These are phyloP conservation scores for Chironomus tentans DNA, from an alignment of 2,888 invertebrate genomes.

Conservation along the genomic window DNA sequence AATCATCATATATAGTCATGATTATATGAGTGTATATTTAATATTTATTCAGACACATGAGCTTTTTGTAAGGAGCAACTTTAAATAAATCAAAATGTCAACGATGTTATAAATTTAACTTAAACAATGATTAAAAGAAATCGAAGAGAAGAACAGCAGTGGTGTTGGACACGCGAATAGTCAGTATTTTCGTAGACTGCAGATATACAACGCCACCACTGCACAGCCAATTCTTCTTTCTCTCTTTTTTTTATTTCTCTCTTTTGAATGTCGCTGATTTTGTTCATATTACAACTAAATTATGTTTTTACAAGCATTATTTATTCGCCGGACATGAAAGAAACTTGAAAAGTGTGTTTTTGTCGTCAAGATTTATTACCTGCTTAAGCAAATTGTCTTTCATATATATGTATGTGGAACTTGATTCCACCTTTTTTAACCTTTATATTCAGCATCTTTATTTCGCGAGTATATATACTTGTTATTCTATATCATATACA, in stretches of 20 bases:
- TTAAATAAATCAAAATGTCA: conserved; percentile 7
- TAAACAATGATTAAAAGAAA: background rate
- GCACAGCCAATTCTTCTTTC: background rate
- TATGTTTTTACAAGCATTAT: conserved; percentile 21
- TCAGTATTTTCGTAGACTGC: background rate
- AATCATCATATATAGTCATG: too few relatives aligned
- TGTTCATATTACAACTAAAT: conserved; percentile 27
- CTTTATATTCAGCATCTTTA: background rate
- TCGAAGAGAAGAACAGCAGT: background rate
- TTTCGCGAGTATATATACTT: background rate
- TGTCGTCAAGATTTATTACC: conserved; percentile 3
- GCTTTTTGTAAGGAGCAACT: background rate
- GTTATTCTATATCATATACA: too few relatives aligned
- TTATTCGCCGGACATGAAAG: conserved; percentile 3
- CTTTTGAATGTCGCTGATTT: background rate
- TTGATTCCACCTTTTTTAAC: background rate
- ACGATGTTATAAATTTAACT: background rate
- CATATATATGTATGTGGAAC: background rate
- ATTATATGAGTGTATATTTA: background rate
- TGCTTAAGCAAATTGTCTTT: conserved; percentile 12
- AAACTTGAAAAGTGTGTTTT: conserved; percentile 1
- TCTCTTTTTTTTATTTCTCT: background rate
- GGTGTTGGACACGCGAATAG: background rate
- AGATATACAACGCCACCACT: background rate
- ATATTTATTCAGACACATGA: background rate